Base-by-base conservation (phyloP, 2,888 invertebrate species). In the Orthonevra nobilis region DNA sequence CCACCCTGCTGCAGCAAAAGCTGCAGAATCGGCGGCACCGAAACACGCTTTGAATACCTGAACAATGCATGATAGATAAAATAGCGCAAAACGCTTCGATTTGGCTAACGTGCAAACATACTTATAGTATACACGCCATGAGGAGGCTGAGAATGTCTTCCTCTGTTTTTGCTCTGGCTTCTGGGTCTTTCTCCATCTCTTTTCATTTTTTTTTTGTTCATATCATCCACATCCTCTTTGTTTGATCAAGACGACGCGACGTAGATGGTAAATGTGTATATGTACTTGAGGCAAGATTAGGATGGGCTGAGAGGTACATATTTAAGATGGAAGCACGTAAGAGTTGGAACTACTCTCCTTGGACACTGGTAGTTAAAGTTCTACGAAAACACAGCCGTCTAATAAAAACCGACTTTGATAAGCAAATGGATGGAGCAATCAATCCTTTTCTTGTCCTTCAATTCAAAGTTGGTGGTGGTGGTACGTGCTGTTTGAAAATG, bases 41-140 rank as follows among this genome's bases (percentile, higher is more conserved):
- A 30, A 40, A 72, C 79, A 61, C 72, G 72, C 79, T 79, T 79
- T 79, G 79, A 79, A 79, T 79, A 79, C 72, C 72, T 73, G 79
- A 79, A 73, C 79, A 79, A 79, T 79, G 72, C 54, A 72, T 40
- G 60, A 48, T 38, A 63, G 54, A 72, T 63, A 54, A 61, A 79
- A 56, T 34, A 73, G 61, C 72, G 54, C 72, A 79, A 72, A 73
- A 79, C 48, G 36, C 28, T 70, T 64, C 63, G 61, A 54, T 66
- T 70, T 63, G 36, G 38, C 61, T 32, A 14, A 7, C 20, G 20
- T 14, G 23, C 1, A 50, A 17, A 23, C n/a, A n/a, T n/a, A n/a
- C n/a, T n/a, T n/a, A n/a, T n/a, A n/a, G n/a, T n/a, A n/a, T n/a
- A n/a, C 14, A 34, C 36, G 26, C 28, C n/a, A 5, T 19, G 42